Percentiles rank a stretch among this genome's conserved stretches.
Evolutionary conservation across 2,888 invertebrate species (phyloP).

Genomic region (Phaonia tiefii): DNA sequence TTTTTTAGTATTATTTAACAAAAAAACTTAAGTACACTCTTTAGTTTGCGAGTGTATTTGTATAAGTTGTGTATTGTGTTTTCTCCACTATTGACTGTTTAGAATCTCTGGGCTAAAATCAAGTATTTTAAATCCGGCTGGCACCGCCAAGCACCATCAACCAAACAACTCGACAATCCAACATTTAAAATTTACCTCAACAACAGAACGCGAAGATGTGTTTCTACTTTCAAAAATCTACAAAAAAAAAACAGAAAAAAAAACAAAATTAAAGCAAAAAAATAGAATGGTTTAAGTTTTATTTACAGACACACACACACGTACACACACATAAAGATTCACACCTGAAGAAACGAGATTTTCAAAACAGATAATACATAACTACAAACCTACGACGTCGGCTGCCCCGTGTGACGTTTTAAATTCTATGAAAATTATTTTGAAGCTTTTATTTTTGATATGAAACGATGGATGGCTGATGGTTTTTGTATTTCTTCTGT

Average conservation of each 20-base stretch:
- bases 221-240: conserved; percentile 28
- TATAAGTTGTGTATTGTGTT: neutral
- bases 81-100: neutral
- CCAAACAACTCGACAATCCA: conserved; percentile 46
- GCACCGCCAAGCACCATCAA: conserved; percentile 74
- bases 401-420: conserved; percentile 26
- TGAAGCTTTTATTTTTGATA: conserved; percentile 32
- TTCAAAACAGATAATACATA: neutral
- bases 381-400: too few species aligned
- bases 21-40: neutral
- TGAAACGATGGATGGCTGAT: too few species aligned
- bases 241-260: conserved; percentile 36
- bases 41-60: neutral
- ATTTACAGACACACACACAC: neutral
- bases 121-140: conserved; percentile 73
- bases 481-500: neutral
- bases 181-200: conserved; percentile 34
- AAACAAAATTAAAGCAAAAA: conserved; percentile 9
- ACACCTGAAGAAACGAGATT: neutral
- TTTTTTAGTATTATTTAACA: too few species aligned
- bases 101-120: conserved; percentile 19
- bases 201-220: conserved; percentile 45
- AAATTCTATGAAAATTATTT: conserved; percentile 32
- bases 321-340: neutral
- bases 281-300: conserved; percentile 14